Evolutionary conservation across 2,888 invertebrate genomes (phyloP).

Genomic region (Microctonus brassicae): DNA sequence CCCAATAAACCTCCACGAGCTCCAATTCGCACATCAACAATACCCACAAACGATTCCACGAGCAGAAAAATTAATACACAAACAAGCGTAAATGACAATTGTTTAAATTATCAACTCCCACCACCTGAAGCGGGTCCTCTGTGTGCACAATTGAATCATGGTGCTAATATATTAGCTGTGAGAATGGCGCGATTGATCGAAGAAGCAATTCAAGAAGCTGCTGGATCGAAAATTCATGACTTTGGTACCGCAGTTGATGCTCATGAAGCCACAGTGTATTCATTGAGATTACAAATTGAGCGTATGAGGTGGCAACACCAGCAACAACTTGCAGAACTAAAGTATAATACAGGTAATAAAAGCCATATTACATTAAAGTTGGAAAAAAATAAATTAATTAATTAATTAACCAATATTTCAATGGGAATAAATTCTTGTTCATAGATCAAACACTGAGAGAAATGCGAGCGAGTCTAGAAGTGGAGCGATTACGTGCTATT

Average conservation of each 20-base stretch:
- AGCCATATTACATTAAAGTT: no score
- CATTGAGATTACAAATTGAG: slow-evolving; percentile 79
- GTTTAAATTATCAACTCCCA: slow-evolving; percentile 52
- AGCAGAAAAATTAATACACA: slow-evolving; percentile 53
- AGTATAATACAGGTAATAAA: slow-evolving; percentile 77
- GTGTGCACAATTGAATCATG: slow-evolving; percentile 57
- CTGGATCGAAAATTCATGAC: slow-evolving; percentile 38
- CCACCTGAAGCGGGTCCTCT: slow-evolving; percentile 65
- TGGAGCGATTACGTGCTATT: slow-evolving; percentile 77
- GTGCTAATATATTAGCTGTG: slow-evolving; percentile 59
- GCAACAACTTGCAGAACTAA: slow-evolving; percentile 81
- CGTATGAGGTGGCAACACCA: slow-evolving; percentile 79
- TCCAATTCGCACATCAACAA: slow-evolving; percentile 40
- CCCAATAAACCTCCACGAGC: slow-evolving; percentile 58
- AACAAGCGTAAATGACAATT: slow-evolving; percentile 35
- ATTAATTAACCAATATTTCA: background rate
- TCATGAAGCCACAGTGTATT: slow-evolving; percentile 74
- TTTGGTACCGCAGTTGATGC: slow-evolving; percentile 50
- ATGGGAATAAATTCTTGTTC: background rate
- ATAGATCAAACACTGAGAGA: slow-evolving; percentile 77
- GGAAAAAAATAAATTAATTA: slow-evolving; percentile 9
- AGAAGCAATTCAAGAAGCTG: slow-evolving; percentile 59
- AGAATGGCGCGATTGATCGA: slow-evolving; percentile 64
- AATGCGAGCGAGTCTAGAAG: slow-evolving; percentile 78
- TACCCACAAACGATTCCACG: slow-evolving; percentile 36